Evolutionary conservation across 2,888 invertebrate species (phyloP).

Genomic region (Heliconius cydno): DNA sequence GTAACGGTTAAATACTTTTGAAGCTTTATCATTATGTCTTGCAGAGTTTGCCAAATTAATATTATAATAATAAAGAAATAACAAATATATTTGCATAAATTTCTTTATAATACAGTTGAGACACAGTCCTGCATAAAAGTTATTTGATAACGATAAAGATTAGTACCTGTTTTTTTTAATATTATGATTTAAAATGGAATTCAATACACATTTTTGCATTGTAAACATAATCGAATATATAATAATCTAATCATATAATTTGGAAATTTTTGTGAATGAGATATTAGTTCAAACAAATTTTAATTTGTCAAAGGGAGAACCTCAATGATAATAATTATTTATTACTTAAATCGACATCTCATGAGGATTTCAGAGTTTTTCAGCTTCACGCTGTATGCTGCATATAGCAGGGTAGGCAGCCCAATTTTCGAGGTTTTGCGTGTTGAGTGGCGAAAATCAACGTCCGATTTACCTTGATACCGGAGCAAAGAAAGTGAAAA

Average conservation of each 20-base stretch:
- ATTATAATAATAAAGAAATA: constrained; percentile 12
- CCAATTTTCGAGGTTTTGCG: no score
- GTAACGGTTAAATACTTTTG: constrained; percentile 42
- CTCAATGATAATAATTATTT: no score
- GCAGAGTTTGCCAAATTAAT: constrained; percentile 32
- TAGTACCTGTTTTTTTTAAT: neutral
- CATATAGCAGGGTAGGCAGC: no score
- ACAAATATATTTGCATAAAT: neutral
- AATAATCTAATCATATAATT: neutral
- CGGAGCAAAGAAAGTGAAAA: no score
- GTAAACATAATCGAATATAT: neutral
- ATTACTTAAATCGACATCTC: no score
- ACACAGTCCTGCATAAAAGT: neutral
- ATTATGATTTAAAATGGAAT: neutral
- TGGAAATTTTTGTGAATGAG: neutral
- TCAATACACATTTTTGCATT: neutral
- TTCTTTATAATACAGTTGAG: neutral
- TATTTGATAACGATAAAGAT: constrained; percentile 1
- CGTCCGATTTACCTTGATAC: no score
- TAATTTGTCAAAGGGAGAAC: no score
- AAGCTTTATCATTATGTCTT: constrained; percentile 30
- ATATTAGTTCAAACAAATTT: no score
- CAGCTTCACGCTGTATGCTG: no score
- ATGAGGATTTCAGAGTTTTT: no score
- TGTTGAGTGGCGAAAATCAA: no score